Evolutionary conservation across 2,797 vertebrate genomes (phyloP).

Genomic region (Cossypha polioptera): DNA sequence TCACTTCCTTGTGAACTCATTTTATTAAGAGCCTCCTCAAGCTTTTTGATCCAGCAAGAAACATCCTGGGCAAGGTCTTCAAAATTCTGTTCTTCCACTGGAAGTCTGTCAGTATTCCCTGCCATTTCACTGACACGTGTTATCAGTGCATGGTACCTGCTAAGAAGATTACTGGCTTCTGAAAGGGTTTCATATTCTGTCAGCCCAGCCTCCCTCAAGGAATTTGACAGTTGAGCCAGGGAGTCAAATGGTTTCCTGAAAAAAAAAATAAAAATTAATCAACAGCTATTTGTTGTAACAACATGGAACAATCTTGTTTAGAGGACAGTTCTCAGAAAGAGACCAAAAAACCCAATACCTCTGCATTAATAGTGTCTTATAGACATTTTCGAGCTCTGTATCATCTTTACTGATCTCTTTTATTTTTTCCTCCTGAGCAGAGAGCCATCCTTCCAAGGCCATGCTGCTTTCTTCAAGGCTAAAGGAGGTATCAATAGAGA

Average conservation of each 20-base stretch:
- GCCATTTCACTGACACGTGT: slow-evolving; percentile 32
- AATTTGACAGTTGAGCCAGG: slow-evolving; percentile 75
- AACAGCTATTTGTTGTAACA: neutral
- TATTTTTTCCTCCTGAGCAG: slow-evolving; percentile 78
- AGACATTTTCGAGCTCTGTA: slow-evolving; percentile 65
- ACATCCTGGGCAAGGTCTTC: slow-evolving; percentile 67
- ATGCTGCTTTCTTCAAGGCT: slow-evolving; percentile 83
- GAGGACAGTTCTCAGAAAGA: neutral
- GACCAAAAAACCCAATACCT: slow-evolving; percentile 73
- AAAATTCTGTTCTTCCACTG: slow-evolving; percentile 74
- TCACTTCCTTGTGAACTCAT: slow-evolving; percentile 62
- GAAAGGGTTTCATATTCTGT: slow-evolving; percentile 75
- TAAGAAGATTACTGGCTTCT: slow-evolving; percentile 75
- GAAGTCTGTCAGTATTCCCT: slow-evolving; percentile 53
- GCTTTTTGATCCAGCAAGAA: slow-evolving; percentile 74
- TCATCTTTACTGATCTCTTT: slow-evolving; percentile 62
- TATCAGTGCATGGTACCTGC: slow-evolving; percentile 78
- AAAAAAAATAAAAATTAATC: neutral
- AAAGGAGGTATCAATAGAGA: neutral
- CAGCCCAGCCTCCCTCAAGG: slow-evolving; percentile 80
- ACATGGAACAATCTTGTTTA: neutral
- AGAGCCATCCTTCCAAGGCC: slow-evolving; percentile 82
- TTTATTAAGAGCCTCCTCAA: slow-evolving; percentile 72
- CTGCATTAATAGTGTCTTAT: slow-evolving; percentile 76
- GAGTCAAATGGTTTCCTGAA: slow-evolving; percentile 77